Evolutionary conservation across 2,797 vertebrate species (phyloP), one percentile per base, ranked within the genome.

Genomic region (Hozukius guyotensis): DNA sequence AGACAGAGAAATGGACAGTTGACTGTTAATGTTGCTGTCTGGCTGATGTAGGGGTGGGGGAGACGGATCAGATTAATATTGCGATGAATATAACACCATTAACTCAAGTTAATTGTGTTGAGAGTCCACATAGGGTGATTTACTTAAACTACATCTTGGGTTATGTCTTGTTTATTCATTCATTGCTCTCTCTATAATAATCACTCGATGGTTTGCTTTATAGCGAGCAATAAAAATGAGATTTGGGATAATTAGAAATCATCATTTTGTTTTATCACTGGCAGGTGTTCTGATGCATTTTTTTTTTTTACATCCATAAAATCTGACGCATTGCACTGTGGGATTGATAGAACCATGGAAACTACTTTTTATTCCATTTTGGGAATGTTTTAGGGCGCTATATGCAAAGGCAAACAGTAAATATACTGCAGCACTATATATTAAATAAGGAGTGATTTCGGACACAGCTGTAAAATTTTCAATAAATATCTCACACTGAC

Each of bases 81-180:
- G 38, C 2, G 42, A 65, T 32, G 36, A 78, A 68, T n/a, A 49
- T 4, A 49, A 49, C 36, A 8, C 36, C 60, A 56, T 77, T 62
- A 73, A 14, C 31, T 70, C 20, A 46, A 63, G 6, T 42, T 64
- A 71, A 57, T 42, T 32, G 74, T 36, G 55, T 4, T 32, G 61
- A 56, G 22, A 70, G 22, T 74, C 22, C 49, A 56, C 62, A 27
- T 18, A 34, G 25, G 32, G 59, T 20, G 36, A 73, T 72, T 75
- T 20, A 72, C 46, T 79, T 75, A 8, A 78, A 72, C 53, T 36
- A 16, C 24, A 70, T 71, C 38, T 13, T 73, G 36, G 64, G 25
- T 53, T 73, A 64, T 63, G 60, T 79, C 2, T 20, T 3, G 2
- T 77, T 61, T 10, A 34, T 67, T 57, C 32, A 55, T 42, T 63